Evolutionary conservation across 2,113 vertebrate genomes (phyloP), one percentile per base, ranked within the genome.

Genomic region (Zeus faber): DNA sequence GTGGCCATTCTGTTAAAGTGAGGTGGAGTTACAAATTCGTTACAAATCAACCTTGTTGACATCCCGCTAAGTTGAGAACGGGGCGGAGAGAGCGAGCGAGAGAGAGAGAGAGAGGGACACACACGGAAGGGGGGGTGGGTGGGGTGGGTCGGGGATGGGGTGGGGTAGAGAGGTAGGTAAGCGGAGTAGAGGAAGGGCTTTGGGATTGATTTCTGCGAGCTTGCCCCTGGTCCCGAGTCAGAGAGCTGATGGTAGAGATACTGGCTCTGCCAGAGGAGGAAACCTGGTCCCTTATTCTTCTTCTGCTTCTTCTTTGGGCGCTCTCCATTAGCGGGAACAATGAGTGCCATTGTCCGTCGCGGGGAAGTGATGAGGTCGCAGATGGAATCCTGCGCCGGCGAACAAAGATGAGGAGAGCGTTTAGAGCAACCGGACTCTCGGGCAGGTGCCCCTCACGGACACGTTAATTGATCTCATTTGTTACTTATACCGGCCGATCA

Each of bases 391-490:
- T 43, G n/a, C 52, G 4, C 59, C 82, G 92, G 89, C 91, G 93
- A 93, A 92, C 87, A 91, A 92, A 91, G 91, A 89, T 81, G 79
- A 81, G 83, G 86, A 90, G 94, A 92, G 92, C 81, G 89, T 86
- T 92, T 88, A 84, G 80, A 91, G 96, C 86, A 98, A 98, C 91
- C 87, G 65, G 89, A 98, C 85, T 84, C 93, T 81, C 55, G 43
- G 85, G 89, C 91, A 93, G 92, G 92, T 93, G 93, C 91, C 91
- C 91, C 86, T 90, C 85, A 83, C 79, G 77, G 91, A 90, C 92
- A 89, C 89, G 90, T 95, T 95, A 97, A 98, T 97, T 95, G 92
- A 94, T 93, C 91, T 95, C 87, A 94, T 96, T 95, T 95, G 95
- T 95, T 95, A 96, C 92, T 89, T 91, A 93, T 94, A 93, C 91